These are phyloP conservation scores for Amniataba percoides DNA, from an alignment of 2,797 vertebrate species.

Conservation along the genomic window DNA sequence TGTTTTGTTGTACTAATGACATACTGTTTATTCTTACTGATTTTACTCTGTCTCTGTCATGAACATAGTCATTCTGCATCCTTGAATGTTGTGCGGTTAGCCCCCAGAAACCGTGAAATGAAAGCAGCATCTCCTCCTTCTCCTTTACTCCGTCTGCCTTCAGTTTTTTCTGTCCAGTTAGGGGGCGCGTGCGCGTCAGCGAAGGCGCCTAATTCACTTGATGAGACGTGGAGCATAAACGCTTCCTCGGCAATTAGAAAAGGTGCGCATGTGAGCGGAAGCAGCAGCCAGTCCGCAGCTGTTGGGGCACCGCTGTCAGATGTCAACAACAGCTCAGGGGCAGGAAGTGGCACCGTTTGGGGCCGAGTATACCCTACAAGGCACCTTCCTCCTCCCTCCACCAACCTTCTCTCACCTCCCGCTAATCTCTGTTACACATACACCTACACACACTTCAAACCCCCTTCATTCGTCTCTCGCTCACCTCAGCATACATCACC, in stretches of 20 bases:
- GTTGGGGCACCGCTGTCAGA: slow-evolving; percentile 76
- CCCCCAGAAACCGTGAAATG: not conserved
- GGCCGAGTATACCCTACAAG: slow-evolving; percentile 66
- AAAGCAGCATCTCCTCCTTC: slow-evolving; percentile 1
- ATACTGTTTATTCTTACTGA: no score
- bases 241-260: slow-evolving; percentile 70
- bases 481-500: not conserved
- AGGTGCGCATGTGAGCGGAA: slow-evolving; percentile 67
- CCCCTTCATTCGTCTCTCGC: slow-evolving; percentile 1
- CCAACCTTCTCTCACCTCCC: slow-evolving; percentile 6
- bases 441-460: not conserved
- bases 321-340: slow-evolving; percentile 83
- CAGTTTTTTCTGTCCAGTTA: slow-evolving; percentile 1
- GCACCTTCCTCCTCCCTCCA: slow-evolving; percentile 29
- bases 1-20: no score
- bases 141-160: not conserved
- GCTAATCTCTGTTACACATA: slow-evolving; percentile 25
- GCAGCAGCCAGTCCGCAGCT: slow-evolving; percentile 65
- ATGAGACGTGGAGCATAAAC: slow-evolving; percentile 68
- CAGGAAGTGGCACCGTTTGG: slow-evolving; percentile 83
- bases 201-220: slow-evolving; percentile 69
- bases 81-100: not conserved
- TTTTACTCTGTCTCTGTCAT: not conserved
- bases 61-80: not conserved
- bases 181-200: slow-evolving; percentile 34